Evolutionary conservation across 1,140 invertebrate species (phyloP).

Genomic region (Drosophila miranda): DNA sequence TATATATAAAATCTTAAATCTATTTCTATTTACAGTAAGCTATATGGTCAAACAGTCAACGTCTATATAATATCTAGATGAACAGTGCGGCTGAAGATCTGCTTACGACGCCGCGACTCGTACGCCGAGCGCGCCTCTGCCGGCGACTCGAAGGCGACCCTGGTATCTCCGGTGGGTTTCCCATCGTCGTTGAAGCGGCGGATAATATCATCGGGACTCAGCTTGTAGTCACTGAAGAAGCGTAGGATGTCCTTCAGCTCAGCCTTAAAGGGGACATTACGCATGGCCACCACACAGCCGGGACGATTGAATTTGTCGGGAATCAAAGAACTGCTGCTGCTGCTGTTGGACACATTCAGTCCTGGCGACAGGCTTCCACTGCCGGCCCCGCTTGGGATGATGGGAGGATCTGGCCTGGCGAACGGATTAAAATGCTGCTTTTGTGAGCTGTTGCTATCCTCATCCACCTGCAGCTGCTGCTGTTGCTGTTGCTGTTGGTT

Average conservation of each 20-base stretch:
- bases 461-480: conserved; percentile 4
- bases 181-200: conserved; percentile 92
- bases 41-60: conserved; percentile 3
- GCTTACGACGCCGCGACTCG: conserved; percentile 74
- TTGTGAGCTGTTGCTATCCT: conserved; percentile 30
- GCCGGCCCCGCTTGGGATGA: neutral
- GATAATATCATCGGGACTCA: conserved; percentile 90
- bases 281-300: conserved; percentile 91
- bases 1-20: neutral
- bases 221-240: conserved; percentile 91
- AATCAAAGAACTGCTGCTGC: conserved; percentile 40
- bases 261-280: conserved; percentile 94
- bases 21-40: conserved; percentile 33
- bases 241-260: conserved; percentile 93
- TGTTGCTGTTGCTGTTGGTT: conserved; percentile 20
- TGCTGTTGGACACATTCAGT: neutral
- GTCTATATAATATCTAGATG: conserved; percentile 72
- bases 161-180: conserved; percentile 93
- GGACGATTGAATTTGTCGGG: conserved; percentile 88
- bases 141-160: conserved; percentile 90
- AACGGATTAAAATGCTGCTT: conserved; percentile 66
- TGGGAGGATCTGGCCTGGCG: conserved; percentile 31
- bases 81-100: conserved; percentile 77
- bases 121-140: conserved; percentile 90
- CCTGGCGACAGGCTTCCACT: conserved; percentile 8